These are phyloP conservation scores for Smittia sp. DNA, from an alignment of 2,888 invertebrate genomes.

Conservation along the genomic window DNA sequence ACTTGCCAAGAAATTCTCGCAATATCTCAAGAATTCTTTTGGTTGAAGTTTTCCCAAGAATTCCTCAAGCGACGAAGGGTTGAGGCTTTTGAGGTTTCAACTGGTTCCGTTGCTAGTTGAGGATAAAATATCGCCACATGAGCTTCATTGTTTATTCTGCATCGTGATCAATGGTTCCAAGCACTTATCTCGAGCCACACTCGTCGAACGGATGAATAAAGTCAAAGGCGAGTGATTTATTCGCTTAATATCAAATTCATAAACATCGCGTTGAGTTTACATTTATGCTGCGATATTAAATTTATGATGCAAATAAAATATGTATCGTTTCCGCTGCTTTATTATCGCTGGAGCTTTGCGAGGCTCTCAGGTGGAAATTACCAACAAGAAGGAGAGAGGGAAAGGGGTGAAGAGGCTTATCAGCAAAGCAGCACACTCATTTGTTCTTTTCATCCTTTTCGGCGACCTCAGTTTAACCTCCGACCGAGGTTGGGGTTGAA, in stretches of 20 bases:
- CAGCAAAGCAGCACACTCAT: neutral
- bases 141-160: neutral
- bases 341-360: neutral
- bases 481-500: neutral
- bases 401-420: neutral
- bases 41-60: too few species aligned
- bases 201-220: neutral
- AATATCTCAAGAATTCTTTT: too few species aligned
- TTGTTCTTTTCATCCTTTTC: conserved; percentile 1
- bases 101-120: too few species aligned
- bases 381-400: neutral
- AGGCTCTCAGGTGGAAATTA: neutral
- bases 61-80: too few species aligned
- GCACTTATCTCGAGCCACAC: neutral
- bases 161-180: neutral
- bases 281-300: conserved; percentile 7
- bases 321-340: neutral
- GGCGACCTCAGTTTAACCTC: conserved; percentile 36
- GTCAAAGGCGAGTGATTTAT: neutral
- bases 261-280: neutral
- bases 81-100: too few species aligned
- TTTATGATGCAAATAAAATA: conserved; percentile 1
- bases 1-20: too few species aligned
- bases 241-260: conserved; percentile 7
- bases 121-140: too few species aligned